phyloP scores from a whole-genome alignment of 2,113 vertebrate species.

The Delphinapterus leucas region DNA sequence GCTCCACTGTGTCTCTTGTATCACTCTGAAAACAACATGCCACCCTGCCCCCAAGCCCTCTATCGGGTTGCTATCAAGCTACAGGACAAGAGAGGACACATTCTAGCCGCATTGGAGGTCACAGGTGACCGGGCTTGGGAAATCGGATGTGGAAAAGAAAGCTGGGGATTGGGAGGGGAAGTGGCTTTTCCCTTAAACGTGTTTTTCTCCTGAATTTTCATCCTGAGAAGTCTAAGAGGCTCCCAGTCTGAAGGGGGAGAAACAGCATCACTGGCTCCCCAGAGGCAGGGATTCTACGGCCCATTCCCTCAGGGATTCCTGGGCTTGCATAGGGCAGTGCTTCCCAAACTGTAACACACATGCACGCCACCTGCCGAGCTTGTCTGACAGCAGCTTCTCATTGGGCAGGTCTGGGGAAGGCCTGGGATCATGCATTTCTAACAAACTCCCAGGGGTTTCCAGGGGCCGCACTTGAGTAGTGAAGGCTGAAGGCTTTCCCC shows the following conservation, averaged over 20 bases:
- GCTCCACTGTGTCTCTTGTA: slow-evolving; percentile 47
- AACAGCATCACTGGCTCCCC: neutral
- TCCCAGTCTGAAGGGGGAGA: neutral
- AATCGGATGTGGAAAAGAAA: neutral
- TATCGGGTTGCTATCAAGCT: slow-evolving; percentile 32
- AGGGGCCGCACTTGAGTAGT: neutral
- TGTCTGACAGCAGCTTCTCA: neutral
- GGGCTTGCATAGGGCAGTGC: neutral
- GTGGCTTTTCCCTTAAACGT: neutral
- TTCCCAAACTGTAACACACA: accelerated
- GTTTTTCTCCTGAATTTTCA: neutral
- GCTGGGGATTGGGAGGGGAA: neutral
- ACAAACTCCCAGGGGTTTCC: neutral
- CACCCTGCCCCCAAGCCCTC: neutral
- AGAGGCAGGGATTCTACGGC: neutral
- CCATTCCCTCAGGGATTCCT: neutral
- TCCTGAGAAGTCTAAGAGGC: neutral
- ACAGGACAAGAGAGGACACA: slow-evolving; percentile 59
- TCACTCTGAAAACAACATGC: slow-evolving; percentile 63
- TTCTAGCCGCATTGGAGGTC: slow-evolving; percentile 13
- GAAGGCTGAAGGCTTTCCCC: neutral
- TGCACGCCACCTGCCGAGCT: accelerated
- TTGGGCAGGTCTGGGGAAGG: neutral
- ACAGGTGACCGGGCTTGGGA: slow-evolving; percentile 10
- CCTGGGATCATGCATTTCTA: neutral